Base-by-base conservation (phyloP, 2,888 invertebrate genomes). In the Germaria angustata region DNA sequence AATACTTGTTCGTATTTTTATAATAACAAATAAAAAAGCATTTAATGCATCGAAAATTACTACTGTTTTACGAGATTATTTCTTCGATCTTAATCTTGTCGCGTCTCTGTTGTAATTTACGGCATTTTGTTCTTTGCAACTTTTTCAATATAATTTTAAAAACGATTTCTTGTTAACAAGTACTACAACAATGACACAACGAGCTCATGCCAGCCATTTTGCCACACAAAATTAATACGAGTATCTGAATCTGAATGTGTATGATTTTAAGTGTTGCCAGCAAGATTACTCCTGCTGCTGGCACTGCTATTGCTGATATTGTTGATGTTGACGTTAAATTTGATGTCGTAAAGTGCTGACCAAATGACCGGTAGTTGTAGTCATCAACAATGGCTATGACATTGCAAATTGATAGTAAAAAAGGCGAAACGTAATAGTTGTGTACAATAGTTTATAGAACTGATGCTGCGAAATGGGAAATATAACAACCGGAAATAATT, bases 391-490 rank as follows among this genome's bases (percentile, higher is more conserved):
- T 61, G 51, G 24, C 59, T 51, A 24, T 34, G 72, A 79, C 79
- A 79, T 82, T 82, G 79, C 76, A 82, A 82, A 82, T 82, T 82
- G 82, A 79, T 82, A 75, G 71, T 79, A 76, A 76, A 76, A 79
- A 68, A 63, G 39, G n/a, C 2, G 17, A 65, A 59, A 41, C 28
- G 28, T 72, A 51, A 63, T 79, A 66, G 72, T 66, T 44, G 32
- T 44, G 28, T n/a, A 61, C 61, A 69, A 69, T 69, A 69, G 69
- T 77, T 69, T 69, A 66, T 61, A 51, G 51, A 59, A n/a, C 3
- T 80, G 73, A 22, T 80, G 59, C 66, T 46, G 24, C 17, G 17
- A 34, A 44, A 39, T 41, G 44, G 9, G 17, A 41, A 36, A 36
- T 28, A 53, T 59, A 69, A 77, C 68, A 61, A 69, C 44, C 72